These are phyloP conservation scores for Oxyteleia sp. DNA, from an alignment of 2,888 invertebrate species.

Conservation along the genomic window DNA sequence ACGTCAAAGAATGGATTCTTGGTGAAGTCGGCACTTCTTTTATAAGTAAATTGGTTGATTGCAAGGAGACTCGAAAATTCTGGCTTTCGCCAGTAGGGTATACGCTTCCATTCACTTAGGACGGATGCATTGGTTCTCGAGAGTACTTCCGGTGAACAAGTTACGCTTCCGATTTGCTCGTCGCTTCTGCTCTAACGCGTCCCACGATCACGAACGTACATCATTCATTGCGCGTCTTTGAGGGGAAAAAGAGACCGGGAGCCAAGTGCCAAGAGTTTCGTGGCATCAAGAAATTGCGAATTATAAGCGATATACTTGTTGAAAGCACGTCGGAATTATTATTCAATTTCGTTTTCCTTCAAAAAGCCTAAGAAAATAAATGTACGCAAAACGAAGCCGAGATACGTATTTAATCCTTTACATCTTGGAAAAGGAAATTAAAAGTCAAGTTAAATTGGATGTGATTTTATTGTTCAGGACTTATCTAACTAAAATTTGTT, in stretches of 20 bases:
- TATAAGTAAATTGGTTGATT: conserved; percentile 66
- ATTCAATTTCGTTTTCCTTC: conserved; percentile 4
- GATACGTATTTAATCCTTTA: too few species aligned
- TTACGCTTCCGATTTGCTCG: conserved; percentile 49
- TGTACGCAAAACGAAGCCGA: too few species aligned
- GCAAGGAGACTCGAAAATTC: conserved; percentile 52
- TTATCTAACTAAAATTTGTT: too few species aligned
- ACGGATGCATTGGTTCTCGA: conserved; percentile 60
- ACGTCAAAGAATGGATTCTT: conserved; percentile 52
- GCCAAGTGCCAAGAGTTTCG: too few species aligned
- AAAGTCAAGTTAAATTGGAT: too few species aligned
- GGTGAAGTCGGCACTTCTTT: conserved; percentile 45
- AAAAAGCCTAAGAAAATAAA: too few species aligned
- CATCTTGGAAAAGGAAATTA: too few species aligned
- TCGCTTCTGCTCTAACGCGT: conserved; percentile 27
- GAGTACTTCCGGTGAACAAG: conserved; percentile 68
- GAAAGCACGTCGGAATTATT: too few species aligned
- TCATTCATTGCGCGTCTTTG: conserved; percentile 19
- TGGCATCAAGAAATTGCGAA: neutral
- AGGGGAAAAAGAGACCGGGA: too few species aligned
- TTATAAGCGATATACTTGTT: neutral
- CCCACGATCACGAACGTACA: conserved; percentile 13
- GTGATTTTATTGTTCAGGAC: too few species aligned
- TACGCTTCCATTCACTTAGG: conserved; percentile 62
- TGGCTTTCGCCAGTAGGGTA: conserved; percentile 54